Percentiles rank a stretch among this genome's conserved stretches.
Conservation (phyloP, 2,113 vertebrate genomes). For the Malurus alboscapulatus region DNA sequence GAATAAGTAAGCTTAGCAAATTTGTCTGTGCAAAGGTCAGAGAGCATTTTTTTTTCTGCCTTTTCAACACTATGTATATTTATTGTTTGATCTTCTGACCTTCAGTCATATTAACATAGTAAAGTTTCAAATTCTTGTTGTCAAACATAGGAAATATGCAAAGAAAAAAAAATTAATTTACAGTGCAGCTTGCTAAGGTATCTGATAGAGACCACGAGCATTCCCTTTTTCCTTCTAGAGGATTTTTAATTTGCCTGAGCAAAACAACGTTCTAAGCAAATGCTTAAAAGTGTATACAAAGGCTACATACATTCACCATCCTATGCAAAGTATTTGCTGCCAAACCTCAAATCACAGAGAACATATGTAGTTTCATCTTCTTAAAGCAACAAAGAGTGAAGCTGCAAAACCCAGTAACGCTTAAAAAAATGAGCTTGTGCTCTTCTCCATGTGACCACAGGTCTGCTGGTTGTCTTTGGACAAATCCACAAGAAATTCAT, state of each 20-base stretch:
- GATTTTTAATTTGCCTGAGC: background rate
- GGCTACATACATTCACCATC: background rate
- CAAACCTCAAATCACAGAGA: conserved; percentile 25
- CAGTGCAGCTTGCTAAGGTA: background rate
- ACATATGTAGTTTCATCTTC: background rate
- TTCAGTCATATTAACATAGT: background rate
- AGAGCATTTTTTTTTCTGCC: background rate
- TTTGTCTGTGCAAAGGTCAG: background rate
- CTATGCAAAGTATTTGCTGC: background rate
- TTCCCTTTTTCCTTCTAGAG: background rate
- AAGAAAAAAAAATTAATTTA: background rate
- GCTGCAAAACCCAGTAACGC: background rate
- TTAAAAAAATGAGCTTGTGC: background rate
- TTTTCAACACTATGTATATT: background rate
- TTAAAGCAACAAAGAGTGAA: background rate
- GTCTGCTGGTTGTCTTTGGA: background rate
- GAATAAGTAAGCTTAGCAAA: background rate
- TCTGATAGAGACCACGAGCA: background rate
- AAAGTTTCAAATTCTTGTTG: background rate
- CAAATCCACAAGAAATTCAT: background rate
- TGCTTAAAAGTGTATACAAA: background rate
- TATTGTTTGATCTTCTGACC: background rate
- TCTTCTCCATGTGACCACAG: background rate
- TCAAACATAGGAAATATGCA: background rate
- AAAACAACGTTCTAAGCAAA: background rate